Conservation (phyloP, 2,797 vertebrate species). For the Cryptoblepharus egeriae region DNA sequence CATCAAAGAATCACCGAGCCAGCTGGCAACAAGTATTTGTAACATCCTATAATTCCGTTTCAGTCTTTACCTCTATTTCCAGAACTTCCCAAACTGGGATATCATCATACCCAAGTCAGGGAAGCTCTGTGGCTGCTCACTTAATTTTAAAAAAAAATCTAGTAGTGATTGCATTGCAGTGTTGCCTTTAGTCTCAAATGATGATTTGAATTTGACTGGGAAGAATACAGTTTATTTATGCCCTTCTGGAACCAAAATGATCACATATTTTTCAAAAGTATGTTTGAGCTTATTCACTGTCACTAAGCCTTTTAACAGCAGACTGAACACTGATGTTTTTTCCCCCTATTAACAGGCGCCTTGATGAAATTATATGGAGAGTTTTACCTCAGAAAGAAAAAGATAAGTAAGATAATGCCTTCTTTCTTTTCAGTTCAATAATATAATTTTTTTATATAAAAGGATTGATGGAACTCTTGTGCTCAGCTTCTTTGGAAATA, state of each 20-base stretch:
- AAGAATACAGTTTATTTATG: conserved; percentile 29
- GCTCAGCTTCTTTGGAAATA: conserved; percentile 3
- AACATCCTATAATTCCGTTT: too few relatives aligned
- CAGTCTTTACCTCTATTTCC: too few relatives aligned
- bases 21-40: too few relatives aligned
- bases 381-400: conserved; percentile 78
- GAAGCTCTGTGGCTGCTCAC: too few relatives aligned
- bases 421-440: conserved; percentile 22
- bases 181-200: conserved; percentile 50
- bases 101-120: too few relatives aligned
- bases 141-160: too few relatives aligned
- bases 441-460: background rate
- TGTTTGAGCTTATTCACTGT: conserved; percentile 44
- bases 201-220: conserved; percentile 53
- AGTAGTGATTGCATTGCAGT: too few relatives aligned
- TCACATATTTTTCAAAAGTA: conserved; percentile 35
- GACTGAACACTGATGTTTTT: conserved; percentile 49
- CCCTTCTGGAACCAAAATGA: conserved; percentile 58
- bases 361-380: conserved; percentile 79
- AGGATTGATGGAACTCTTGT: background rate
- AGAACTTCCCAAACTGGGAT: too few relatives aligned
- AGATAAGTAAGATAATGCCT: conserved; percentile 76
- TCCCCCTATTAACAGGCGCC: conserved; percentile 69
- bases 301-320: conserved; percentile 26
- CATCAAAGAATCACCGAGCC: too few relatives aligned